These are phyloP conservation scores for Lepas anatifera DNA, from an alignment of 2,888 invertebrate species.

Conservation along the genomic window DNA sequence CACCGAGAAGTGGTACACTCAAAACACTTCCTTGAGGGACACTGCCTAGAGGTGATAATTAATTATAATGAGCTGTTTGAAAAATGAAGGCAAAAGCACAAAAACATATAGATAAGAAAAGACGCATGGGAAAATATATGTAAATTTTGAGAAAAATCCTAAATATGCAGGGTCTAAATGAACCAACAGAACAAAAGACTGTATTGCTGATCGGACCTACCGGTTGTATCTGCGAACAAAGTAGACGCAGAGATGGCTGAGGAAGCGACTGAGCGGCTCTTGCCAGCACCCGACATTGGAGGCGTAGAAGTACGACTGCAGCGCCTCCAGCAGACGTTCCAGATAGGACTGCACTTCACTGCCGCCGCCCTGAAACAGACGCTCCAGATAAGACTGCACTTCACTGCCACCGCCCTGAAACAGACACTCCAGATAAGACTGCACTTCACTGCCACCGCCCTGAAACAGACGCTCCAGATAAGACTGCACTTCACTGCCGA, in stretches of 20 bases:
- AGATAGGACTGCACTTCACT: slow-evolving; percentile 57
- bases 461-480: slow-evolving; percentile 31
- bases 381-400: slow-evolving; percentile 57
- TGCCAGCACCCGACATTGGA: slow-evolving; percentile 78
- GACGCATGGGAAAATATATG: too few species aligned
- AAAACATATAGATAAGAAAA: too few species aligned
- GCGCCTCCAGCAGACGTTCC: slow-evolving; percentile 61
- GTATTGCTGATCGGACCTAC: too few species aligned
- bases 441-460: slow-evolving; percentile 52
- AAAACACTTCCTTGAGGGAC: too few species aligned
- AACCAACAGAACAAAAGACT: too few species aligned
- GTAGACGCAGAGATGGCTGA: slow-evolving; percentile 21
- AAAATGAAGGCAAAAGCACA: too few species aligned
- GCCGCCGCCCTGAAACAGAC: slow-evolving; percentile 54
- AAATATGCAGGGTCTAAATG: too few species aligned
- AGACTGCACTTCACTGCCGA: too few species aligned
- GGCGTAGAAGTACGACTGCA: slow-evolving; percentile 79
- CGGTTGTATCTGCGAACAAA: slow-evolving; percentile 23
- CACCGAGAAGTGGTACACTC: too few species aligned
- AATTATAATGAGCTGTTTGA: too few species aligned
- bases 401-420: slow-evolving; percentile 57
- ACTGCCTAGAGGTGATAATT: too few species aligned
- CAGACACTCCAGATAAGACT: slow-evolving; percentile 62
- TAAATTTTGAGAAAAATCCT: too few species aligned
- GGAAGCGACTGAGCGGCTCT: slow-evolving; percentile 48